Evolutionary conservation across 30 jellyfish, hydroid and myxozoan species (phyloP).

Genomic region (Cassiopea andromeda): DNA sequence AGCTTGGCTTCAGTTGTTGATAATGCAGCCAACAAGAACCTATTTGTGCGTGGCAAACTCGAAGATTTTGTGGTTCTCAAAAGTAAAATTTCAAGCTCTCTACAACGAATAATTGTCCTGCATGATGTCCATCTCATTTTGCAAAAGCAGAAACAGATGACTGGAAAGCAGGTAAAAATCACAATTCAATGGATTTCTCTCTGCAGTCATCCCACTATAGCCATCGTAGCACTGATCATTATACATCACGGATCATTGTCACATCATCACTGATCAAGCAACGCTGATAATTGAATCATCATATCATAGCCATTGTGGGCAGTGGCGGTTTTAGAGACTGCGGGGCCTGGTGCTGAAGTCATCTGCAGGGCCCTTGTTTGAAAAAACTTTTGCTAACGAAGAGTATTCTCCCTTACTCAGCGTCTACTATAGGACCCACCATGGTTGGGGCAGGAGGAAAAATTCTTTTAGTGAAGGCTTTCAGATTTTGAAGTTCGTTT

Average conservation of each 20-base stretch:
- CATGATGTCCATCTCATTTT: slow-evolving; percentile 45
- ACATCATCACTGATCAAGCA: neutral
- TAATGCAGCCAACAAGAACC: slow-evolving; percentile 13
- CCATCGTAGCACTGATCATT: neutral
- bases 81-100: slow-evolving; percentile 50
- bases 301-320: too few species aligned
- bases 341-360: too few species aligned
- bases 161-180: slow-evolving; percentile 39
- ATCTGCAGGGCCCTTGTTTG: too few species aligned
- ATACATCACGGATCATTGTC: neutral
- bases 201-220: neutral
- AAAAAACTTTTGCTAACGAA: too few species aligned
- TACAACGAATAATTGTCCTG: slow-evolving; percentile 47
- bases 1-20: slow-evolving; percentile 52
- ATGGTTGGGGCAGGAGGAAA: too few species aligned
- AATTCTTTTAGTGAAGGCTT: too few species aligned
- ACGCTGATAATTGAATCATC: too few species aligned
- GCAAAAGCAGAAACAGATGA: slow-evolving; percentile 39
- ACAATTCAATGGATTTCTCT: neutral
- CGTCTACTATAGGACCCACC: too few species aligned
- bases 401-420: too few species aligned
- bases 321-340: too few species aligned
- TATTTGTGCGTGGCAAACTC: slow-evolving; percentile 66
- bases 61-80: slow-evolving; percentile 57
- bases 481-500: too few species aligned